Conservation (phyloP, 1,140 invertebrate species). For the Meloidogyne chitwoodi region DNA sequence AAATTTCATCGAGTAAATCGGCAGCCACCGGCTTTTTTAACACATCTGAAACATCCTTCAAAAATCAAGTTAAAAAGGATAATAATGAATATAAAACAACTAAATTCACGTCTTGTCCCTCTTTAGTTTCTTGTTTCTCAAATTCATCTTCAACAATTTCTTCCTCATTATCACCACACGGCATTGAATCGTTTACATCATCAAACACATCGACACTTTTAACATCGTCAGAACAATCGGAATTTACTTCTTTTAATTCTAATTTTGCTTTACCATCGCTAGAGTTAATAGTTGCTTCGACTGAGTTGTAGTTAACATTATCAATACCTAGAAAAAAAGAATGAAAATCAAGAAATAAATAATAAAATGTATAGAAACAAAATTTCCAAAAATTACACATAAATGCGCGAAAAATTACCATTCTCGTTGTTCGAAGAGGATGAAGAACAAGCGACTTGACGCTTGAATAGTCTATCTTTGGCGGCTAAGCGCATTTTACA, state of each 20-base stretch:
- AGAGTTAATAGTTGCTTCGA: too few species aligned
- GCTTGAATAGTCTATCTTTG: not conserved
- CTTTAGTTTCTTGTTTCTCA: not conserved
- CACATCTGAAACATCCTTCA: not conserved
- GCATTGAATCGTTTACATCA: not conserved
- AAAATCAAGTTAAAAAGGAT: not conserved
- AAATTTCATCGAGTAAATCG: constrained; percentile 11
- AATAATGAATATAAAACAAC: not conserved
- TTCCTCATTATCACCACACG: not conserved
- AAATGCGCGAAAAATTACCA: too few species aligned
- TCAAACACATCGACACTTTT: not conserved
- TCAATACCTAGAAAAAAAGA: too few species aligned
- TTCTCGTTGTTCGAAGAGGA: not conserved
- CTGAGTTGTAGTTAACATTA: too few species aligned
- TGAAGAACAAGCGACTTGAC: constrained; percentile 20
- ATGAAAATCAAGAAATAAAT: too few species aligned
- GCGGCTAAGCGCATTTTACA: not conserved
- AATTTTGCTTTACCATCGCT: not conserved
- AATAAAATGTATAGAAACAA: too few species aligned
- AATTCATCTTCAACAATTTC: not conserved
- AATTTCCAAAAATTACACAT: too few species aligned
- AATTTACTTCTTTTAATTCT: not conserved
- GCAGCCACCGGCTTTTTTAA: constrained; percentile 1
- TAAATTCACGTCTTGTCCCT: not conserved
- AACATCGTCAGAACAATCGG: not conserved